Conservation (phyloP, 2,888 invertebrate genomes). For the Entomobrya multifasciata region DNA sequence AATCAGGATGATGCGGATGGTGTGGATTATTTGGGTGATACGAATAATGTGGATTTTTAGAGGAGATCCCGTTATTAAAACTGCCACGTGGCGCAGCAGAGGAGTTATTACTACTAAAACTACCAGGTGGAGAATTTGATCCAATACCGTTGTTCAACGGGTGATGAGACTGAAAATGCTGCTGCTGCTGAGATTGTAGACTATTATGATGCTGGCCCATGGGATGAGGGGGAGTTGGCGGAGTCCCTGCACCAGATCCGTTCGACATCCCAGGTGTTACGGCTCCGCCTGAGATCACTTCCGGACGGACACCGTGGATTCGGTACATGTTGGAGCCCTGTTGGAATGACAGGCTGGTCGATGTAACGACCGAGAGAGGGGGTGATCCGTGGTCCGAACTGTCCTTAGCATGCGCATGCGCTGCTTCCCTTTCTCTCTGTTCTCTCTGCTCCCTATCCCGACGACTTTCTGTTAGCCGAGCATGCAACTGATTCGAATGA, state of each 20-base stretch:
- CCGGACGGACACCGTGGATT: constrained; percentile 91
- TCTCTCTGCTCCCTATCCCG: constrained; percentile 63
- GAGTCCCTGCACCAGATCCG: constrained; percentile 42
- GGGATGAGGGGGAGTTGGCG: constrained; percentile 52
- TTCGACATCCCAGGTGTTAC: constrained; percentile 73
- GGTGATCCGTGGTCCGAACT: constrained; percentile 71
- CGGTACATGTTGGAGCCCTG: constrained; percentile 81
- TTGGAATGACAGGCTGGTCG: constrained; percentile 80
- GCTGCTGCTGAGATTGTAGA: constrained; percentile 63
- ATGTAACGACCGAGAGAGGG: constrained; percentile 79
- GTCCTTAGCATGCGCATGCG: constrained; percentile 57
- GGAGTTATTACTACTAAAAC: constrained; percentile 65
- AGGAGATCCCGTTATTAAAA: constrained; percentile 70
- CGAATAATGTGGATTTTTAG: constrained; percentile 71
- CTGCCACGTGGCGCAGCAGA: constrained; percentile 58
- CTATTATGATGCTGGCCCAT: constrained; percentile 41
- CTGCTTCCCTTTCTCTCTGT: constrained; percentile 58
- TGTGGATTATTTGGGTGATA: constrained; percentile 68
- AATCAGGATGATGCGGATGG: constrained; percentile 71
- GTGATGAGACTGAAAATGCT: constrained; percentile 73
- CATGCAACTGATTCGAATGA: constrained; percentile 76
- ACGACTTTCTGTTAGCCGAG: constrained; percentile 74
- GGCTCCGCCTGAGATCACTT: constrained; percentile 86
- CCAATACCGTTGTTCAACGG: constrained; percentile 76
- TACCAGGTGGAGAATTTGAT: constrained; percentile 71